Base-by-base conservation (phyloP, 2,888 invertebrate genomes). In the Allacma fusca region DNA sequence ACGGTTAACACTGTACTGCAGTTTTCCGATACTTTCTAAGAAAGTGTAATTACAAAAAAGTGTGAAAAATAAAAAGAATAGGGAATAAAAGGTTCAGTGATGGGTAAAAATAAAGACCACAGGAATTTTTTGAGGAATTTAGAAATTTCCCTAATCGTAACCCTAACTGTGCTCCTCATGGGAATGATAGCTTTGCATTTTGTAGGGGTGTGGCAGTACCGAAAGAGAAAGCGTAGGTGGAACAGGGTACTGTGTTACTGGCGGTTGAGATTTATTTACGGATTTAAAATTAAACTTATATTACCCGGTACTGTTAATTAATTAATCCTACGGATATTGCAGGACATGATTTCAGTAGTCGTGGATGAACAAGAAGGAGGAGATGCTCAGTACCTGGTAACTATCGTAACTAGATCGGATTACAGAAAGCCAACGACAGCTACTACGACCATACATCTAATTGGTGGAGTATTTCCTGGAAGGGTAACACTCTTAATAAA, bases 331-430 rank as follows among this genome's bases (percentile, higher is more conserved):
- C n/a, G 4, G 1, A 9, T 65, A 4, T 19, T 68, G 16, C n/a
- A 70, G 70, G 50, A 71, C 9, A 4, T 4, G 34, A 34, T 34
- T 7, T 34, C 34, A 19, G 71, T 59, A 28, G 71, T 71, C 26
- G 16, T 71, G 29, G 71, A 71, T 50, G 59, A 71, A n/a, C 24
- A 44, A 16, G 59, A 71, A 13, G 71, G 57, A 19, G 71, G 71
- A n/a, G 71, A 71, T 1, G 71, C 71, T 0, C 7, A 28, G n/a
- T 71, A 71, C 23, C 19, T 71, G 21, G 2, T 71, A 9, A 29
- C 57, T 2, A 59, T 71, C 12, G 50, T 71, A 16, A 71, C 71
- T 7, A 4, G 21, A 0, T 7, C 23, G n/a, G 44, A 71, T 29
- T 71, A 59, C 21, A 59, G 12, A 1, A 21, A 29, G 26, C 26